Evolutionary conservation across 2,797 vertebrate species (phyloP).

Genomic region (Gallirallus australis): DNA sequence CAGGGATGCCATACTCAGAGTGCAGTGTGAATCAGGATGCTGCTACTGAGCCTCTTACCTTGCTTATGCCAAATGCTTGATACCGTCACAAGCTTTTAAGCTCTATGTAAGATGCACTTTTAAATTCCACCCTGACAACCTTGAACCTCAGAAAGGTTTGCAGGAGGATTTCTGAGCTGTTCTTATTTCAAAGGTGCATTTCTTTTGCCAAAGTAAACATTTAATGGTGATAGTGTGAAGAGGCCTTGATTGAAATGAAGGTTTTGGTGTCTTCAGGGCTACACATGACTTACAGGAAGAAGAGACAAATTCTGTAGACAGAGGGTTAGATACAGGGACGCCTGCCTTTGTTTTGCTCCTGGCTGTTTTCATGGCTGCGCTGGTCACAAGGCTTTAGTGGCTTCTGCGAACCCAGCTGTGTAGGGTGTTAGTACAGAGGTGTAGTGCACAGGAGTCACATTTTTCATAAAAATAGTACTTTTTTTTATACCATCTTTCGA

Average conservation of each 20-base stretch:
- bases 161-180: neutral
- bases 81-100: constrained; percentile 57
- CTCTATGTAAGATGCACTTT: constrained; percentile 1
- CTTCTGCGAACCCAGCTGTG: neutral
- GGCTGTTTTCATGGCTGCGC: neutral
- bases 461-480: neutral
- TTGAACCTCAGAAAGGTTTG: neutral
- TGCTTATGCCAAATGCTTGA: constrained; percentile 25
- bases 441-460: neutral
- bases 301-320: neutral
- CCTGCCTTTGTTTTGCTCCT: neutral
- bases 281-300: neutral
- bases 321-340: neutral
- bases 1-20: neutral
- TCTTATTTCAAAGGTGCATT: fast-evolving
- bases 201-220: neutral
- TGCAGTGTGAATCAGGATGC: neutral
- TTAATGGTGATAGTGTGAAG: neutral
- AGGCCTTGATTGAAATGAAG: neutral
- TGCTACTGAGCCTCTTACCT: constrained; percentile 53
- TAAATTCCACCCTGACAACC: constrained; percentile 31
- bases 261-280: neutral
- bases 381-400: neutral
- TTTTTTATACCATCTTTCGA: neutral
- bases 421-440: neutral